Conservation (phyloP, 2,888 invertebrate species). For the Micoletzkya japonica region DNA sequence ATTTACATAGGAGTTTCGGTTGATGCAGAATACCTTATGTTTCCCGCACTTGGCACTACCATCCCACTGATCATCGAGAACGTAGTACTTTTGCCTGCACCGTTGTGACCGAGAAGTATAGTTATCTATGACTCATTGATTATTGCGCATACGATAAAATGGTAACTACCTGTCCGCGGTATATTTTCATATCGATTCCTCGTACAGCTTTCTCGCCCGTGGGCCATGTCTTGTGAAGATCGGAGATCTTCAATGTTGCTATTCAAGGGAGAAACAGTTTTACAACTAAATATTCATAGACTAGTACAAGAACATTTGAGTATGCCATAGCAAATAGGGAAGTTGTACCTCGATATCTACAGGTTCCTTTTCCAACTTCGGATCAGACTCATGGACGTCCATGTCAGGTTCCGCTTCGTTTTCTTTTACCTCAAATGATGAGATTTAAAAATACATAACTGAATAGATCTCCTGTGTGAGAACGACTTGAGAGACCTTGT, state of each 20-base stretch:
- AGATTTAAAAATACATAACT: background rate
- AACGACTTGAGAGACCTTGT: background rate
- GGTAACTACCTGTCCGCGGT: conserved; percentile 49
- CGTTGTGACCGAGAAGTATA: conserved; percentile 61
- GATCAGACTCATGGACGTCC: conserved; percentile 6
- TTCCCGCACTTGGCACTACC: conserved; percentile 44
- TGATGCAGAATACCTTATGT: conserved; percentile 30
- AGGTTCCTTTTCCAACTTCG: background rate
- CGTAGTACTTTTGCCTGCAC: conserved; percentile 57
- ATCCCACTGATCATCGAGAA: conserved; percentile 51
- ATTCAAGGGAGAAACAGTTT: no score
- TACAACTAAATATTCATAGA: no score
- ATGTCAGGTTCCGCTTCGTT: background rate
- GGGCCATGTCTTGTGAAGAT: conserved; percentile 14
- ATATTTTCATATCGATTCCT: conserved; percentile 50
- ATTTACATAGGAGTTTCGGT: no score
- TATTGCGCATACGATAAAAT: background rate
- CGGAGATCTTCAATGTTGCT: background rate
- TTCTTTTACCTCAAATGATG: background rate
- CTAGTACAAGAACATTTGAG: no score
- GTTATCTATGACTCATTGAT: conserved; percentile 38
- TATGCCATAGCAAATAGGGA: no score
- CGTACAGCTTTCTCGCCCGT: conserved; percentile 56
- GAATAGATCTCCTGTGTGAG: no score
- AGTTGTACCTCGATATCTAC: conserved; percentile 6